Base-by-base conservation (phyloP, 2,888 invertebrate genomes). In the Spatulosminthurus flaviceps region DNA sequence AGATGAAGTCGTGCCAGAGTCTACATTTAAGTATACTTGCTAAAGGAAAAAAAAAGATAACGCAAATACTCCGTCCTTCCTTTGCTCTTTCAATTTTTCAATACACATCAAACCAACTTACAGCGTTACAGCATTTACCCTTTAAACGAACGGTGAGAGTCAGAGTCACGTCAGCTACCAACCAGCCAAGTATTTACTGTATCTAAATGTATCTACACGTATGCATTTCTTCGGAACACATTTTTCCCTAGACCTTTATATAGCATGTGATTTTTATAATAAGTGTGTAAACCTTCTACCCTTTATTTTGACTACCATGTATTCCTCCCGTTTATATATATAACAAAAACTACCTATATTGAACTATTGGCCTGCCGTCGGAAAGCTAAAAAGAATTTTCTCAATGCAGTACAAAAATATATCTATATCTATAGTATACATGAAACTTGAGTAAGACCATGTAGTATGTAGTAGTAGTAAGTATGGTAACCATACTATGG, bases 71-170 rank as follows among this genome's bases (percentile, higher is more conserved):
- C 16, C n/a, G 51, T 51, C 51, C 51, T 51, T 51, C 51, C 51
- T 51, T 51, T 51, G 51, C 51, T 51, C 51, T 51, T 51, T 51
- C 51, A 51, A 51, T 51, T 51, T 51, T 51, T 51, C 51, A 51
- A 51, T 51, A 51, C 51, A 51, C 51, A 51, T 51, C 4, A 51
- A 51, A 51, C 51, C 5, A 51, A 11, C 51, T n/a, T n/a, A n/a
- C n/a, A n/a, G n/a, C n/a, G n/a, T n/a, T 51, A n/a, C 51, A 51
- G 51, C 51, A 9, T 51, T 51, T 51, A 51, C 51, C n/a, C 51
- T 51, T 51, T 51, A 51, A 51, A 51, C 16, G 51, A 51, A 51
- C 51, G 51, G 51, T 51, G 51, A 51, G 51, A 51, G 51, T 51
- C 5, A 51, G 51, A 51, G 51, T 51, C 5, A 51, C 51, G 51